Evolutionary conservation across 2,113 vertebrate genomes (phyloP), one percentile per base, ranked within the genome.

Genomic region (Sitta europaea): DNA sequence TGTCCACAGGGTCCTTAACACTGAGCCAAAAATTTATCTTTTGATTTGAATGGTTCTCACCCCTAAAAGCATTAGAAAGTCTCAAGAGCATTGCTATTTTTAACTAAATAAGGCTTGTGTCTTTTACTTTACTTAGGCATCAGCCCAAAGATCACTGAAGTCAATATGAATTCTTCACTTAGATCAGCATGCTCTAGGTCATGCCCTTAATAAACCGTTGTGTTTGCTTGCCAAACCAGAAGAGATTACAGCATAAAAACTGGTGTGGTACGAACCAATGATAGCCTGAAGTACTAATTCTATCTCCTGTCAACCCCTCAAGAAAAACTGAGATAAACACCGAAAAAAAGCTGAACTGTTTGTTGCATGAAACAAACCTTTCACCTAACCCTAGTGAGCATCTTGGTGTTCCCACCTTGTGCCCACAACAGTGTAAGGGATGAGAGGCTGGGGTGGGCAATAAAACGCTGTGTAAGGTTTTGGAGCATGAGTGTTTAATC

Each of bases 91-190:
- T 88, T 88, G 31, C 88, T 94, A 53, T 94, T 95, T 94, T 94
- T 86, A 83, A 63, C 76, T 84, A 54, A 95, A 94, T 53, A 66
- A n/a, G 4, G 16, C 55, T 93, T 86, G 43, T 62, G 63, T 71
- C 75, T 93, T 83, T 88, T 55, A 36, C 86, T 94, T 96, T 90
- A 88, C 31, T 92, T 96, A 91, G 95, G 94, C 95, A 83, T 36
- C 29, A 51, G 65, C 77, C 94, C 94, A 97, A 83, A 90, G 59
- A 86, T 67, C 91, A 36, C 10, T 77, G 75, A 93, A 95, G 92
- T 95, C 78, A 73, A n/a, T 92, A 66, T 65, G 78, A 93, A 83
- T 96, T 94, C 94, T 86, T 93, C 78, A 71, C 79, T 92, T 79
- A 73, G 42, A 94, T 95, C 82, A 92, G 75, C 50, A 12, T 77